Evolutionary conservation across 2,888 invertebrate genomes (phyloP).

Genomic region (Drosophila rellima): DNA sequence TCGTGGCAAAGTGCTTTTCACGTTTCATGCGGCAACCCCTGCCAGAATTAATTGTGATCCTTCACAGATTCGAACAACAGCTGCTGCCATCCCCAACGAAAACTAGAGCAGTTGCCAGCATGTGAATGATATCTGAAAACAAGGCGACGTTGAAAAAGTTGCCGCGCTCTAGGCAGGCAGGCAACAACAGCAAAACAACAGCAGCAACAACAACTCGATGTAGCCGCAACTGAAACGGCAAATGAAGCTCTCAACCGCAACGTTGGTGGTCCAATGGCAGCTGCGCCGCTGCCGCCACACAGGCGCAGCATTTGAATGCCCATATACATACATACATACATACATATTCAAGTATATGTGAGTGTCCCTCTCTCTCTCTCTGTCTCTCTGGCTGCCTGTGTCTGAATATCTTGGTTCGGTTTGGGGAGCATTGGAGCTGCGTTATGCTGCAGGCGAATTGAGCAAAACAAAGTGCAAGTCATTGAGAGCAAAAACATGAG

Average conservation of each 20-base stretch:
- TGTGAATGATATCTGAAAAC: conserved; percentile 57
- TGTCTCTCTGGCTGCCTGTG: conserved; percentile 16
- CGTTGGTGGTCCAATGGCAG: conserved; percentile 81
- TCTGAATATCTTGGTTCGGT: conserved; percentile 34
- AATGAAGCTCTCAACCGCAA: conserved; percentile 76
- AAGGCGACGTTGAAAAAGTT: conserved; percentile 57
- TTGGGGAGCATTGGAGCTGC: conserved; percentile 71
- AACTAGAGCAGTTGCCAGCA: conserved; percentile 54
- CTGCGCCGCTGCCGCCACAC: conserved; percentile 69
- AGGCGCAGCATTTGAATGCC: conserved; percentile 67
- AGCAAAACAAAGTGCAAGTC: conserved; percentile 76
- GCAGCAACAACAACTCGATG: conserved; percentile 43
- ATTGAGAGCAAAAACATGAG: conserved; percentile 76
- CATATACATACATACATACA: conserved; percentile 38
- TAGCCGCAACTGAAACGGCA: conserved; percentile 75
- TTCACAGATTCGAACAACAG: conserved; percentile 36
- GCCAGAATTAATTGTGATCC: conserved; percentile 27
- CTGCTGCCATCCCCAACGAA: conserved; percentile 50
- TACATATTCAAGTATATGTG: conserved; percentile 19
- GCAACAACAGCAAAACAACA: conserved; percentile 39
- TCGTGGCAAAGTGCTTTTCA: conserved; percentile 4
- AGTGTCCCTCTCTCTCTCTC: conserved; percentile 21
- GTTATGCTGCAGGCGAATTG: conserved; percentile 73
- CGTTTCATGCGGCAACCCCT: conserved; percentile 17
- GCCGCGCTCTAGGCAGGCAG: conserved; percentile 49